phyloP scores from a whole-genome alignment of 2,113 vertebrate genomes.

The Shinisaurus crocodilurus region DNA sequence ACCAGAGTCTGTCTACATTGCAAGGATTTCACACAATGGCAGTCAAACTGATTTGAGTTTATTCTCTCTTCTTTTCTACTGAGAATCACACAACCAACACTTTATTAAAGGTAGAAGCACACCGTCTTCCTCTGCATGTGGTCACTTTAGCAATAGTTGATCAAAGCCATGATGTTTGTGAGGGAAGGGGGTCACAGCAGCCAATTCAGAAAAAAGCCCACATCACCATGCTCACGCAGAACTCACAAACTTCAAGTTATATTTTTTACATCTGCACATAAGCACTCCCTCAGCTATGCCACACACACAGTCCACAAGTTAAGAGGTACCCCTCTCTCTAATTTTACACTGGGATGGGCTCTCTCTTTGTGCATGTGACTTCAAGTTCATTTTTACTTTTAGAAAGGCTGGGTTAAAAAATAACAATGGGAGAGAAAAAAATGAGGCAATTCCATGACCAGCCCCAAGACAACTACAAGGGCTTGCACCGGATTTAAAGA shows the following conservation, averaged over 20 bases:
- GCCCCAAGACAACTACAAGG: too few relatives aligned
- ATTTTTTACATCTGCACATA: not conserved
- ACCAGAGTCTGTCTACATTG: slow-evolving; percentile 40
- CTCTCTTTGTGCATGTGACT: not conserved
- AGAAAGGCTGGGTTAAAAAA: not conserved
- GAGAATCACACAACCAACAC: slow-evolving; percentile 47
- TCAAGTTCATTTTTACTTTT: not conserved
- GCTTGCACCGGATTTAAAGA: not conserved
- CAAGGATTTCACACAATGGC: slow-evolving; percentile 44
- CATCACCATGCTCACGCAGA: not conserved
- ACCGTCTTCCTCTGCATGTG: not conserved
- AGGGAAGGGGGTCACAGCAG: not conserved
- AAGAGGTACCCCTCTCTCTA: not conserved
- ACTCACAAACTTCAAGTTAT: not conserved
- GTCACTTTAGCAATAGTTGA: not conserved
- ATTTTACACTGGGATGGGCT: not conserved
- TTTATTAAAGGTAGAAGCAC: not conserved
- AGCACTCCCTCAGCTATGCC: not conserved
- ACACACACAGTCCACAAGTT: not conserved
- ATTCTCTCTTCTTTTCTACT: not conserved
- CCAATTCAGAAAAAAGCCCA: not conserved
- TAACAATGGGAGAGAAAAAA: not conserved
- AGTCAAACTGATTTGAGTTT: slow-evolving; percentile 36
- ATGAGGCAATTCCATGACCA: not conserved
- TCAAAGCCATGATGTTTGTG: not conserved